These are phyloP conservation scores for Sinella curviseta DNA, from an alignment of 1,140 invertebrate species.

Conservation along the genomic window DNA sequence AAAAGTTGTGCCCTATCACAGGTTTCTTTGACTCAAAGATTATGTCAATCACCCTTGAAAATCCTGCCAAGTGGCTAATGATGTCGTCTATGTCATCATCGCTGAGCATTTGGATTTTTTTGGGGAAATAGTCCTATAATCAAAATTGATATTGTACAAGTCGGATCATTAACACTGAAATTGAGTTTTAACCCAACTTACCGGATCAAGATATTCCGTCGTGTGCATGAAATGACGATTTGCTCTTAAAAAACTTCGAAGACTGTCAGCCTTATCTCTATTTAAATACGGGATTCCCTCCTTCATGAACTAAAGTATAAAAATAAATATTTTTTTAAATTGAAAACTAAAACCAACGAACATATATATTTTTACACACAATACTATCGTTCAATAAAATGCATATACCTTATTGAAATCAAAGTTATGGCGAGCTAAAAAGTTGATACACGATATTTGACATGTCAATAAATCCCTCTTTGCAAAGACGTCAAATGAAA, in stretches of 20 bases:
- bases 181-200: too few relatives aligned
- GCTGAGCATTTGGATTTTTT: constrained; percentile 26
- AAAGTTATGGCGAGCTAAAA: constrained; percentile 66
- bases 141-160: constrained; percentile 7
- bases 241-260: constrained; percentile 53
- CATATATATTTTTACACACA: too few relatives aligned
- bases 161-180: too few relatives aligned
- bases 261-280: constrained; percentile 56
- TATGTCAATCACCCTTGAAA: constrained; percentile 67
- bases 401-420: constrained; percentile 72
- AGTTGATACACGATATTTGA: constrained; percentile 65
- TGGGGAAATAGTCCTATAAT: constrained; percentile 32
- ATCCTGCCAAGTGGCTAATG: constrained; percentile 63
- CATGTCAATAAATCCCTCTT: constrained; percentile 60
- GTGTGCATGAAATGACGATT: constrained; percentile 38
- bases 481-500: constrained; percentile 61
- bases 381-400: constrained; percentile 37
- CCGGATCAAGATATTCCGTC: constrained; percentile 17
- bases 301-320: constrained; percentile 62
- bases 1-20: constrained; percentile 72
- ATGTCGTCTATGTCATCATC: constrained; percentile 52
- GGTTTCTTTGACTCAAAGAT: constrained; percentile 65
- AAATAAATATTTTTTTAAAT: too few relatives aligned
- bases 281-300: constrained; percentile 69
- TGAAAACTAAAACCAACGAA: too few relatives aligned